Evolutionary conservation across 2,888 invertebrate species (phyloP), one percentile per base, ranked within the genome.

Genomic region (Galeruca laticollis): DNA sequence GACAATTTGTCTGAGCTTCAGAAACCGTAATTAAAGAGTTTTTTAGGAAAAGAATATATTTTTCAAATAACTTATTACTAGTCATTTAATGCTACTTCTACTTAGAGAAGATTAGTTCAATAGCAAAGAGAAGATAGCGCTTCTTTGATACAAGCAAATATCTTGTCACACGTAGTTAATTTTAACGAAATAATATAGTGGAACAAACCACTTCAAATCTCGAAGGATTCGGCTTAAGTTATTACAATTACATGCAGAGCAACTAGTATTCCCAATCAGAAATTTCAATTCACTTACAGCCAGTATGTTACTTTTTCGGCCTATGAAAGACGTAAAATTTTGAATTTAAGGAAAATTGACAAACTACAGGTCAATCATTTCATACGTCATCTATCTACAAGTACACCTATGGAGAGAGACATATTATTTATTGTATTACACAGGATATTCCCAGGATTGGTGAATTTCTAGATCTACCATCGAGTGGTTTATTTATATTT

Each of bases 61-160:
- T 68, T 72, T 40, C 66, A 69, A 75, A 74, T 75, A 75, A 78
- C 73, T 76, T 78, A 73, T 76, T 77, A 72, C 78, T 78, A 78
- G 78, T 78, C 78, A 78, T 76, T 75, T 74, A 73, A 67, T 57
- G 43, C 70, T 70, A 70, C 59, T 70, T 70, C 62, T 70, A 65
- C 61, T 67, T 67, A 59, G 70, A 63, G 33, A 61, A 31, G 13
- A 31, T 57, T 35, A 57, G 56, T 26, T 57, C 10, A 57, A 35
- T 54, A 21, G 26, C 31, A 26, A 54, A 54, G 6, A 54, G 9
- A n/a, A n/a, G n/a, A 13, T 10, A 54, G 13, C 18, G 59, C 37
- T 59, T 37, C 59, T 9, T 26, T 31, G 26, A 15, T 11, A 18
- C 0, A 18, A 52, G n/a, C 52, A 21, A 52, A 52, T 62, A 52